Percentiles rank a stretch among this genome's conserved stretches.
Conservation (phyloP, 2,113 vertebrate genomes). For the Mionectes macconnelli region DNA sequence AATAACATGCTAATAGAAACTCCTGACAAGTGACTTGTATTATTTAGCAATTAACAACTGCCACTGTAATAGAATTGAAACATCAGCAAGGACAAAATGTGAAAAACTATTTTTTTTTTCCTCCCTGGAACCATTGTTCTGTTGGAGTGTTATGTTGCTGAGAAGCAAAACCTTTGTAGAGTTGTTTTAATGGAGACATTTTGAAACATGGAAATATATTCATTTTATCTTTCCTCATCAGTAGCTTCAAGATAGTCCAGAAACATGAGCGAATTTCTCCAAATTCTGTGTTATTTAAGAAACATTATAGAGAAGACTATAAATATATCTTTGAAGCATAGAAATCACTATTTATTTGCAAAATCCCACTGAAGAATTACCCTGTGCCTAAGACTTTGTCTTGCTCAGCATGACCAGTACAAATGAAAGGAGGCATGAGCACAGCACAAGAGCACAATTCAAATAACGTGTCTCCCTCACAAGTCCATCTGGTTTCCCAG, state of each 20-base stretch:
- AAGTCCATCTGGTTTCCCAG: background rate
- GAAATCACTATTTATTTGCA: background rate
- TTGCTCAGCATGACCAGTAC: background rate
- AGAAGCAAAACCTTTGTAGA: background rate
- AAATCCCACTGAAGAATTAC: background rate
- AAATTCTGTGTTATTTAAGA: background rate
- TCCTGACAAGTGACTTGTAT: constrained; percentile 2
- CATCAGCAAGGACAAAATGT: background rate
- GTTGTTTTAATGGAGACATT: background rate
- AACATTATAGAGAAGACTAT: background rate
- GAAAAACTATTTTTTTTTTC: background rate
- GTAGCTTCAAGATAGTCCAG: background rate
- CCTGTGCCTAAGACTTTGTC: background rate
- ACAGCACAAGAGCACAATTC: background rate
- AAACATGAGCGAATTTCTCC: background rate
- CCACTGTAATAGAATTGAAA: constrained; percentile 20
- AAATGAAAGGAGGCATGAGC: background rate
- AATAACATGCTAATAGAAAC: background rate
- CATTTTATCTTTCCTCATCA: background rate
- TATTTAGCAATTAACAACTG: constrained; percentile 28
- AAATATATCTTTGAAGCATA: background rate
- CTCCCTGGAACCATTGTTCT: background rate
- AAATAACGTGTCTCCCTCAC: background rate
- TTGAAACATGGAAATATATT: background rate
- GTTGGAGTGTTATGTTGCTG: background rate